These are phyloP conservation scores for Busseola fusca DNA, from an alignment of 2,888 invertebrate genomes.

Conservation along the genomic window DNA sequence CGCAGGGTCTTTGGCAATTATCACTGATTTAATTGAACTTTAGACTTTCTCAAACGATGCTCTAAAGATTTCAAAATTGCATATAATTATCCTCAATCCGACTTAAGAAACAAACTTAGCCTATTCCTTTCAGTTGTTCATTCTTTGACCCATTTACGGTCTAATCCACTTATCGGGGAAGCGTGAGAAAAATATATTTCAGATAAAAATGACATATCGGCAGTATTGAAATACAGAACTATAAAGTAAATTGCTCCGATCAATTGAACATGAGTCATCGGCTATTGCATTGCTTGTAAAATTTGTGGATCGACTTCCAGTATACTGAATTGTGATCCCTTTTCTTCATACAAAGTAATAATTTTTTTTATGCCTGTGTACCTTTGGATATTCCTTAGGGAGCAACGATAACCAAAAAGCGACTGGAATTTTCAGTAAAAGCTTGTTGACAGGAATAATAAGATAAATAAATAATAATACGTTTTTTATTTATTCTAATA, in stretches of 20 bases:
- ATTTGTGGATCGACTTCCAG: background rate
- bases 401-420: background rate
- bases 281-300: slow-evolving; percentile 5
- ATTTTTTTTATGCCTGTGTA: background rate
- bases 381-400: background rate
- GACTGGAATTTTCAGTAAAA: background rate
- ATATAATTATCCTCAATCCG: background rate
- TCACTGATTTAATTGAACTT: background rate
- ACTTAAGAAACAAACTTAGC: background rate
- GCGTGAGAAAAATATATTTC: slow-evolving; percentile 20
- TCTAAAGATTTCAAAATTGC: background rate
- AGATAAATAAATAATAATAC: too few relatives aligned
- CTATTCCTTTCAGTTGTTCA: slow-evolving; percentile 3
- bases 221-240: slow-evolving; percentile 27
- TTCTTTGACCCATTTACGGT: slow-evolving; percentile 19
- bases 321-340: background rate
- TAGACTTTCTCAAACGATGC: background rate
- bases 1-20: background rate
- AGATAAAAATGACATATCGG: slow-evolving; percentile 21
- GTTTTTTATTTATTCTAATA: too few relatives aligned
- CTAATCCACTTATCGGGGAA: slow-evolving; percentile 21
- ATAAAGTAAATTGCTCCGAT: slow-evolving; percentile 34
- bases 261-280: slow-evolving; percentile 12
- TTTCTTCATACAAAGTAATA: background rate
- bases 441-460: background rate